Percentiles rank a stretch among this genome's conserved stretches.
Conservation (phyloP, 2,113 vertebrate genomes). For the Phrynosoma platyrhinos region DNA sequence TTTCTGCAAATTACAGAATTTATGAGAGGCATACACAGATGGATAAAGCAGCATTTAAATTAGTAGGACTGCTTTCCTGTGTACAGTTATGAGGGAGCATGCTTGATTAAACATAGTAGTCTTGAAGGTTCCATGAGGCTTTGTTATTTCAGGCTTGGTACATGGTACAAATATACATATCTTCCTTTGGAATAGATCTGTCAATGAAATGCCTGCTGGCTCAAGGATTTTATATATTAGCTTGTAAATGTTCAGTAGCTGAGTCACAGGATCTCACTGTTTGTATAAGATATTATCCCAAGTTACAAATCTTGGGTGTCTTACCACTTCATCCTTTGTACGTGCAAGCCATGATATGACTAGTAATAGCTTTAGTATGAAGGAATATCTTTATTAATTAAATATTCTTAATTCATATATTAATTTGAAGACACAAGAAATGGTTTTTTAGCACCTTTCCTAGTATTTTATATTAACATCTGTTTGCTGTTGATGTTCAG, state of each 20-base stretch:
- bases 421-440: not conserved
- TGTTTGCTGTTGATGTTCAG: no score
- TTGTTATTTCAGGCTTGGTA: not conserved
- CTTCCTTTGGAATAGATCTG: not conserved
- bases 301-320: constrained; percentile 9
- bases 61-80: not conserved
- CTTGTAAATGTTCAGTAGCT: constrained; percentile 6
- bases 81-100: not conserved
- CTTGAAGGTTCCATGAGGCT: not conserved
- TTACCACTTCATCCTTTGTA: constrained; percentile 5
- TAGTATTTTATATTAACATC: no score
- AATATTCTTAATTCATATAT: not conserved
- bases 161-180: not conserved
- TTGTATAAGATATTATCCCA: not conserved
- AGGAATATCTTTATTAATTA: not conserved
- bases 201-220: not conserved
- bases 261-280: not conserved
- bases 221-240: not conserved
- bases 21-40: not conserved
- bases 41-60: no score
- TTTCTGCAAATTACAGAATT: not conserved
- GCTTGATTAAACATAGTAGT: not conserved
- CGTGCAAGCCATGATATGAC: not conserved
- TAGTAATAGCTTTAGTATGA: not conserved
- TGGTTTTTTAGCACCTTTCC: not conserved